phyloP scores from a whole-genome alignment of 1,140 invertebrate species.

The Drosophila sp. region DNA sequence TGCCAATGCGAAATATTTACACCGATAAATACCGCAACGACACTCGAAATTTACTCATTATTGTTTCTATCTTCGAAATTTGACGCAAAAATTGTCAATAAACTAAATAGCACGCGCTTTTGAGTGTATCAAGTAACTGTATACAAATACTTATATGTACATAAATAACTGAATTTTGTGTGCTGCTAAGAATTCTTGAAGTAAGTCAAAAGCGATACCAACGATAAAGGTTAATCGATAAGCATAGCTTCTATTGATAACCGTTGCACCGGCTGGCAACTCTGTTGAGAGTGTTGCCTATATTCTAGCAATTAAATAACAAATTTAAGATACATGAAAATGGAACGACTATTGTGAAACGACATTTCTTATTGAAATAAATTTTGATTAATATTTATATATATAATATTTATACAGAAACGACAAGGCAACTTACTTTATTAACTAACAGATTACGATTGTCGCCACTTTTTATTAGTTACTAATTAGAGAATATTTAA shows the following conservation, averaged over 20 bases:
- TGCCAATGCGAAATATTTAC: slow-evolving; percentile 24
- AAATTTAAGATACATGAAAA: too few species aligned
- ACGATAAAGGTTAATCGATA: not conserved
- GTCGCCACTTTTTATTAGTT: not conserved
- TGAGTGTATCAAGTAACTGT: slow-evolving; percentile 23
- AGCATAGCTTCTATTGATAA: not conserved
- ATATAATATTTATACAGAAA: too few species aligned
- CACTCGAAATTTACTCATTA: not conserved
- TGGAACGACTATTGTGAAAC: too few species aligned
- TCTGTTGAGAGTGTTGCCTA: too few species aligned
- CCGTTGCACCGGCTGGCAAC: too few species aligned
- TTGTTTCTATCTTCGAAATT: slow-evolving; percentile 24
- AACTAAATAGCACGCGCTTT: slow-evolving; percentile 30
- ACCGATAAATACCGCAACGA: slow-evolving; percentile 2
- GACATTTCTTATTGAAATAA: too few species aligned
- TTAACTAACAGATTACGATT: too few species aligned
- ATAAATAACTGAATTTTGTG: too few species aligned
- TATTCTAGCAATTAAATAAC: too few species aligned
- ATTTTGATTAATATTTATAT: too few species aligned
- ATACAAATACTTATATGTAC: not conserved
- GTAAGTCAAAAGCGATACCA: not conserved
- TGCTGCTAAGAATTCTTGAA: not conserved
- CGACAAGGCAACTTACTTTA: not conserved
- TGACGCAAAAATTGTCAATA: not conserved
- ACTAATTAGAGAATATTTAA: not conserved